Percentiles rank a stretch among this genome's conserved stretches.
Conservation (phyloP, 2,797 vertebrate species). For the Peromyscus nudipes region DNA sequence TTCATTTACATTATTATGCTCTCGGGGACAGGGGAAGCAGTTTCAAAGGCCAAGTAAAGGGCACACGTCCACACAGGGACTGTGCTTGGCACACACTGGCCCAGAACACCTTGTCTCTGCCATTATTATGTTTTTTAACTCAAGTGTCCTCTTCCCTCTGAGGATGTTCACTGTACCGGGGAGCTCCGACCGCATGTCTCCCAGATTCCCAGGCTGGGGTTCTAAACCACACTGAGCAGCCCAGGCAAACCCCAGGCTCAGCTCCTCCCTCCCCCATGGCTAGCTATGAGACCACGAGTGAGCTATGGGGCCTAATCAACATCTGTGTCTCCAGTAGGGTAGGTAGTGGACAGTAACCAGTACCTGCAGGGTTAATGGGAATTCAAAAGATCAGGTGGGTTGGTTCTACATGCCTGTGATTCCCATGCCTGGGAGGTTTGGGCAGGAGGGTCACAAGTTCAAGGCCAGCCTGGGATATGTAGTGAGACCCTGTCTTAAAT, state of each 20-base stretch:
- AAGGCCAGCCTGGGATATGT: neutral
- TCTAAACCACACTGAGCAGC: neutral
- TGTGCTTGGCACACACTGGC: neutral
- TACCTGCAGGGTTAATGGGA: accelerated
- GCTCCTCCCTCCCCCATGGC: neutral
- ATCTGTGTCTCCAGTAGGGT: neutral
- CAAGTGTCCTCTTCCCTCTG: neutral
- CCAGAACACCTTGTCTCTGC: constrained; percentile 66
- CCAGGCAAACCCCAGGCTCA: neutral
- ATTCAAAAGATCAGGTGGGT: neutral
- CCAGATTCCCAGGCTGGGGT: neutral
- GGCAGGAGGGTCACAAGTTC: neutral
- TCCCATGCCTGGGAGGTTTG: no score
- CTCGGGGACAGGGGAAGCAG: constrained; percentile 18
- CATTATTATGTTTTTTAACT: neutral
- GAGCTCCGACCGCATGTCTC: accelerated
- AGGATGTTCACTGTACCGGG: accelerated
- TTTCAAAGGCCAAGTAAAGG: constrained; percentile 80
- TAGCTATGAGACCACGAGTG: accelerated
- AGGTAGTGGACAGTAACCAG: accelerated
- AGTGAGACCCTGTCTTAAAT: neutral
- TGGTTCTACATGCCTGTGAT: neutral
- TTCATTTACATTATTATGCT: constrained; percentile 79
- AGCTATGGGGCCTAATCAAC: neutral
- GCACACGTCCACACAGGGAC: neutral